A percentile compares a stretch with the other conserved stretches of the same genome.
phyloP scores from a whole-genome alignment of 2,888 invertebrate genomes.

The Gryllus longicercus region DNA sequence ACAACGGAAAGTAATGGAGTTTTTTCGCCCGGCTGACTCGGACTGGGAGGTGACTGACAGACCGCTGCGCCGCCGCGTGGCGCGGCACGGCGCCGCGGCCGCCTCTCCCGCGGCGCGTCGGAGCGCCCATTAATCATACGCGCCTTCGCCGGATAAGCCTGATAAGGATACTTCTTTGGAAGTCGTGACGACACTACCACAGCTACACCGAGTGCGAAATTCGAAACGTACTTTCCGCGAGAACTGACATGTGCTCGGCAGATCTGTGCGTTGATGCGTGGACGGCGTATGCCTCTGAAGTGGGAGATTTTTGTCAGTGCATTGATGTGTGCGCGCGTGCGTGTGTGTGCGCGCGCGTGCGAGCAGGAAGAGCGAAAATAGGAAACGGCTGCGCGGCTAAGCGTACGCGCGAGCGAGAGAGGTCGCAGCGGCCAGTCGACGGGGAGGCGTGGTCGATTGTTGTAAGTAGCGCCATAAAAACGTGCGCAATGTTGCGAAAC shows the following conservation, averaged over 20 bases:
- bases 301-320: no score
- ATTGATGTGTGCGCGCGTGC: neutral
- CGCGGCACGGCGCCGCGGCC: neutral
- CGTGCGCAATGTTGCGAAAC: neutral
- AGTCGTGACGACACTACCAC: no score
- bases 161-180: no score
- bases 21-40: conserved; percentile 9
- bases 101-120: neutral
- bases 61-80: neutral
- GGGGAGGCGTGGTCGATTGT: neutral
- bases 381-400: neutral
- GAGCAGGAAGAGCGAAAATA: neutral
- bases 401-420: neutral
- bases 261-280: no score
- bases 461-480: neutral
- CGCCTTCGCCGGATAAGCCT: neutral
- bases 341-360: conserved; percentile 1
- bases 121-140: neutral
- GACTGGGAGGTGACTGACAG: conserved; percentile 8
- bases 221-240: no score
- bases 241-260: no score
- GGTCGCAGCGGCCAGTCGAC: neutral
- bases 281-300: no score
- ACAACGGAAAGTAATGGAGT: conserved; percentile 17
- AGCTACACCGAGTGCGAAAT: no score